These are phyloP conservation scores for Prolemur simus DNA, from an alignment of 2,113 vertebrate genomes.

Conservation along the genomic window DNA sequence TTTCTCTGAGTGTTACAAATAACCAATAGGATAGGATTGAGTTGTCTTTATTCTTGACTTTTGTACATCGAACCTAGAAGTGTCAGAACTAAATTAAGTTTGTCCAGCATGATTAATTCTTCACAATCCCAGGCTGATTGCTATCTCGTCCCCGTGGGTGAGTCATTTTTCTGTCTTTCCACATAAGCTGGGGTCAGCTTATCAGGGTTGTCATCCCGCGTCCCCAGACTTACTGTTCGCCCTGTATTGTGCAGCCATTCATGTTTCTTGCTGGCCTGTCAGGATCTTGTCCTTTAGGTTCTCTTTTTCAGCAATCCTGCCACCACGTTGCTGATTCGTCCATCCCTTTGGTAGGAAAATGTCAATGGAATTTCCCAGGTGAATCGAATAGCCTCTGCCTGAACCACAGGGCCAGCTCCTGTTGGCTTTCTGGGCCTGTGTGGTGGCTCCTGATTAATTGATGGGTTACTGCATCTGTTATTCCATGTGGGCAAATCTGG, in stretches of 20 bases:
- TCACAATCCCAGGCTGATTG: background rate
- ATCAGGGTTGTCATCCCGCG: constrained; percentile 1
- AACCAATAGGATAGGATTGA: background rate
- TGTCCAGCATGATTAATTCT: constrained; percentile 31
- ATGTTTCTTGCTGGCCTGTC: background rate
- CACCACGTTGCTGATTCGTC: background rate
- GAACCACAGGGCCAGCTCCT: background rate
- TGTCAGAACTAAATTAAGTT: constrained; percentile 41
- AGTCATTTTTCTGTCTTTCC: background rate
- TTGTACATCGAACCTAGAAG: background rate
- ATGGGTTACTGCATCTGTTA: background rate
- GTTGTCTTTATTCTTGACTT: constrained; percentile 21
- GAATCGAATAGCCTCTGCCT: background rate
- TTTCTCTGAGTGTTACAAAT: background rate
- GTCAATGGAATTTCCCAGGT: background rate
- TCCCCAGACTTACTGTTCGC: background rate
- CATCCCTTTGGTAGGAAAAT: background rate
- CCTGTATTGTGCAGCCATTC: background rate
- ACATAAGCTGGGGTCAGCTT: background rate
- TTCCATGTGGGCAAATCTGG: accelerated
- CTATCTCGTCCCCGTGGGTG: background rate
- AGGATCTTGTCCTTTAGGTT: background rate
- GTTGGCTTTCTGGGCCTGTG: background rate
- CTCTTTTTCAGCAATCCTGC: background rate
- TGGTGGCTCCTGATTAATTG: background rate